Conservation (phyloP, 2,888 invertebrate species). For the Sarcophaga rosellei region DNA sequence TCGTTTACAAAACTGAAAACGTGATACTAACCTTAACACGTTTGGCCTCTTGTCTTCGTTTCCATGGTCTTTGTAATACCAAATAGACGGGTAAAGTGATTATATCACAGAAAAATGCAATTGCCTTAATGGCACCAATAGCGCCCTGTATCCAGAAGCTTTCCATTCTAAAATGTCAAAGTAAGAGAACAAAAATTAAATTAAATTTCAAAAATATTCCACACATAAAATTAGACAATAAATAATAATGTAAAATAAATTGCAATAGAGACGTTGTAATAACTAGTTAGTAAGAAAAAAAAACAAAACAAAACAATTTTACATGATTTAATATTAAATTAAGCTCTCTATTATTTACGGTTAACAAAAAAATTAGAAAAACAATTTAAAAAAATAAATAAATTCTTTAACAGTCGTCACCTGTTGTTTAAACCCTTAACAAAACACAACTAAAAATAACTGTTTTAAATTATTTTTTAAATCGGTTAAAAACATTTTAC, state of each 20-base stretch:
- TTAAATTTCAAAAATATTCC: not conserved
- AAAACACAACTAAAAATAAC: constrained; percentile 53
- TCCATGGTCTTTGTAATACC: constrained; percentile 93
- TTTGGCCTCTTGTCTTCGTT: constrained; percentile 88
- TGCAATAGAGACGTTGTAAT: not conserved
- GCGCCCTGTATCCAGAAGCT: constrained; percentile 87
- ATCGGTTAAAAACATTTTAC: constrained; percentile 15
- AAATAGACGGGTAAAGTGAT: constrained; percentile 95
- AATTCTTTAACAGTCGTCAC: constrained; percentile 11
- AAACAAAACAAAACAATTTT: too few species aligned
- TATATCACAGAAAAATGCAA: constrained; percentile 93
- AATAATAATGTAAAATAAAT: not conserved
- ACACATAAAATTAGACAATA: not conserved
- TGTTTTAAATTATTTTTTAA: constrained; percentile 31
- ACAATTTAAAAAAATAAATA: not conserved
- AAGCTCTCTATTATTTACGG: too few species aligned
- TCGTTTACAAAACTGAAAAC: not conserved
- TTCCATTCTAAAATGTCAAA: constrained; percentile 83
- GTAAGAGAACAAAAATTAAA: constrained; percentile 57
- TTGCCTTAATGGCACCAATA: constrained; percentile 89
- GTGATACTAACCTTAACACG: constrained; percentile 87
- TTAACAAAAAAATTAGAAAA: not conserved
- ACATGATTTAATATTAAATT: too few species aligned
- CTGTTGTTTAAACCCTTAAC: constrained; percentile 61
- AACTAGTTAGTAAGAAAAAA: too few species aligned